These are phyloP conservation scores for Adela reaumurella DNA, from an alignment of 2,888 invertebrate genomes.

Conservation along the genomic window DNA sequence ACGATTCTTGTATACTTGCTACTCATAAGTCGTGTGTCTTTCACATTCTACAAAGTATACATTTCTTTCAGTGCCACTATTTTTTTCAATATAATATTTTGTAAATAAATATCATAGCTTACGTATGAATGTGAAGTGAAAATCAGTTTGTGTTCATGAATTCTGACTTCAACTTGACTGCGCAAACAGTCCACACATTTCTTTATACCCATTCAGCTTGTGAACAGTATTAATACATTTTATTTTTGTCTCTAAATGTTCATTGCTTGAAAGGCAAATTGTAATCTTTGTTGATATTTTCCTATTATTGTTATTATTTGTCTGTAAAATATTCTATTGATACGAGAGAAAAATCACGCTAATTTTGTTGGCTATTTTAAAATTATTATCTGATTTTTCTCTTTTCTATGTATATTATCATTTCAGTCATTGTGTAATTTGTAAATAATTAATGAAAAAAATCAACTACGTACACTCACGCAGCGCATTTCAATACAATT, in stretches of 20 bases:
- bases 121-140: background rate
- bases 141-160: background rate
- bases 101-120: background rate
- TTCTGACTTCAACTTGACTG: background rate
- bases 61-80: background rate
- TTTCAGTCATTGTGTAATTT: slow-evolving; percentile 47
- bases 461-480: background rate
- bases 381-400: slow-evolving; percentile 54
- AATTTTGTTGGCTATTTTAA: slow-evolving; percentile 23
- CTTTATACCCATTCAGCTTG: background rate
- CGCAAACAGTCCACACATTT: background rate
- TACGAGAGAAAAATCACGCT: slow-evolving; percentile 42
- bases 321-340: slow-evolving; percentile 53
- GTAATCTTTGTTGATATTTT: slow-evolving; percentile 32
- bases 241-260: background rate
- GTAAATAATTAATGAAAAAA: slow-evolving; percentile 32
- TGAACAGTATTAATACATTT: background rate
- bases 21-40: background rate
- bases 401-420: slow-evolving; percentile 50
- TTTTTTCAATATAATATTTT: background rate
- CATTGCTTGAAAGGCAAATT: background rate
- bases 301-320: slow-evolving; percentile 44
- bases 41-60: background rate
- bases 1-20: too few relatives aligned
- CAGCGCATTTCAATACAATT: background rate